These are phyloP conservation scores for Wiebesia pumilae DNA, from an alignment of 1,140 invertebrate species.

Conservation along the genomic window DNA sequence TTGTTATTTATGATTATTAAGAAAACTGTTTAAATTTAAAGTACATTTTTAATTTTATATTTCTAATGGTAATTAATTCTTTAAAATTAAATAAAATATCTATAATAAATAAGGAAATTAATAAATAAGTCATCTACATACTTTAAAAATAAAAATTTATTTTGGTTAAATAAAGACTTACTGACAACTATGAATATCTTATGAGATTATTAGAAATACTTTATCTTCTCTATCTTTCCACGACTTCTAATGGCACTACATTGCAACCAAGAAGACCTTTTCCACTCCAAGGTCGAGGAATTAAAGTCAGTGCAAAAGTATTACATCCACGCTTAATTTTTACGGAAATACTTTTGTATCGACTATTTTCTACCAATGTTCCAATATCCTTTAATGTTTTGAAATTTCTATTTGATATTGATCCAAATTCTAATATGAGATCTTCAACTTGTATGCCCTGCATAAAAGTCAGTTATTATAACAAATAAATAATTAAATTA, in stretches of 20 bases:
- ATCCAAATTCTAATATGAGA: conserved; percentile 88
- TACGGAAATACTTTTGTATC: conserved; percentile 78
- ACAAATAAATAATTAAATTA: no score
- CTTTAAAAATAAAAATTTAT: conserved; percentile 52
- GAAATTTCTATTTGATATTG: conserved; percentile 85
- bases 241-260: conserved; percentile 76
- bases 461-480: conserved; percentile 52
- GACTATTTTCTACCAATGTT: conserved; percentile 84
- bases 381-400: conserved; percentile 80
- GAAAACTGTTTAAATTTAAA: background rate
- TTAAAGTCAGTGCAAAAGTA: conserved; percentile 75
- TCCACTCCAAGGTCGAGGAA: conserved; percentile 83
- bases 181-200: conserved; percentile 37
- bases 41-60: conserved; percentile 1
- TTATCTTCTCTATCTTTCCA: conserved; percentile 71
- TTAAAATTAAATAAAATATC: background rate
- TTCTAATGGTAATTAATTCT: no score
- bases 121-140: conserved; percentile 41
- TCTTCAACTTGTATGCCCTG: conserved; percentile 87
- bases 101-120: background rate
- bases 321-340: conserved; percentile 77
- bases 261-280: conserved; percentile 87
- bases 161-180: conserved; percentile 43
- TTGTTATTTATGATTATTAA: no score
- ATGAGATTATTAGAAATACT: conserved; percentile 29